Conservation (phyloP, 2,113 vertebrate genomes). For the Agapornis roseicollis region DNA sequence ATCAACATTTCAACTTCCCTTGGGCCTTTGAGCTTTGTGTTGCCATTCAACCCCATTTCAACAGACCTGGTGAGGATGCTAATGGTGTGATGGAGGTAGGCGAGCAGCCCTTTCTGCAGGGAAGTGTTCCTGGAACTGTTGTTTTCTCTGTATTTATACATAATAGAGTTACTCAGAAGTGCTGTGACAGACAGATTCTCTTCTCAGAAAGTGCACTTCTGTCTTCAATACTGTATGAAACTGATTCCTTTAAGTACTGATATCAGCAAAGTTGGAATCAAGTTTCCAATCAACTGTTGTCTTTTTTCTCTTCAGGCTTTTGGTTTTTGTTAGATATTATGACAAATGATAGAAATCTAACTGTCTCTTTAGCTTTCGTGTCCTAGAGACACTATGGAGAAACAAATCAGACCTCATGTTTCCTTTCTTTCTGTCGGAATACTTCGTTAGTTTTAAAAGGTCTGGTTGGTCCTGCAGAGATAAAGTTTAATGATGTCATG, state of each 20-base stretch:
- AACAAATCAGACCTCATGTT: not conserved
- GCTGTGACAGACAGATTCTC: not conserved
- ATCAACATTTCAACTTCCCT: not conserved
- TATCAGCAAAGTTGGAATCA: not conserved
- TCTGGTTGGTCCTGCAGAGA: no score
- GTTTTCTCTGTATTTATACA: not conserved
- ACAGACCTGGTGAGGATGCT: not conserved
- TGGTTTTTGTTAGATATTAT: not conserved
- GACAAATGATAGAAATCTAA: not conserved
- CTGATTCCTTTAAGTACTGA: not conserved
- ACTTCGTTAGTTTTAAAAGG: not conserved
- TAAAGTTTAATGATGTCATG: not conserved
- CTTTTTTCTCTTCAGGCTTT: not conserved
- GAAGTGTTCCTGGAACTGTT: not conserved
- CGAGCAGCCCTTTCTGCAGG: not conserved
- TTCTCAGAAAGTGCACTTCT: not conserved
- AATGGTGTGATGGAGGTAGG: not conserved
- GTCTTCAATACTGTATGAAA: not conserved
- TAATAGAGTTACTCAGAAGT: not conserved
- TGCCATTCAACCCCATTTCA: not conserved
- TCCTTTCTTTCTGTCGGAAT: not conserved
- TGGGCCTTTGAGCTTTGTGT: not conserved
- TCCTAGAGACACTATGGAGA: not conserved
- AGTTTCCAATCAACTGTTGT: not conserved
- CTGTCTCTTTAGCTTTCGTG: not conserved